Evolutionary conservation across 92 coral and sea anemone species (phyloP), one percentile per base, ranked within the genome.

Genomic region (Meandrina meandrites): DNA sequence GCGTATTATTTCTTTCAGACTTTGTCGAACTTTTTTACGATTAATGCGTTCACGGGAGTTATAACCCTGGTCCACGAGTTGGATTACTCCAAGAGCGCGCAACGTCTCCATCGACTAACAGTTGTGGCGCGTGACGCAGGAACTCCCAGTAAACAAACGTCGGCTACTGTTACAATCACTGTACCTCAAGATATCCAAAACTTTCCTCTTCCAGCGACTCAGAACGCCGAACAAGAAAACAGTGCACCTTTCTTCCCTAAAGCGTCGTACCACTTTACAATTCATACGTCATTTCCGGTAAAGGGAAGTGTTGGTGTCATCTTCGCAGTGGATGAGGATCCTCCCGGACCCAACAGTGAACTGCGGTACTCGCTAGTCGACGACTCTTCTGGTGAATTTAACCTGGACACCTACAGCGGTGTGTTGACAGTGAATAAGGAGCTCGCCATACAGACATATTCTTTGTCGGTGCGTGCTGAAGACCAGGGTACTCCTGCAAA

Each of bases 41-140:
- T 94, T 42, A 93, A 89, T 69, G 85, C 90, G 22, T 84, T 88
- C 31, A 94, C 89, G 7, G 98, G 98, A 13, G 80, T 73, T 12
- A 73, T 94, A 2, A 88, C 60, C 48, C 81, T 91, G 47, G 94
- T 91, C 4, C 93, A 93, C 35, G 87, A 89, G 45, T 75, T 94
- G 45, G 91, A 91, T 81, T 94, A 92, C 77, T 21, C 75, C 28
- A 82, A 91, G 69, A 89, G 79, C n/a, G 75, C 76, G 6, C 88
- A 85, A 53, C 85, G 80, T 16, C 35, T 54, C 28, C 93, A 90
- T 75, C 90, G 78, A 28, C 62, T 94, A 79, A 90, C 88, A 14
- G 92, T 94, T 19, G 8, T 67, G 0, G 98, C 96, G 21, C 88
- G 79, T 50, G 98, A 94, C 79, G 88, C 92, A 45, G 98, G 98